Percentiles rank a stretch among this genome's conserved stretches.
phyloP scores from a whole-genome alignment of 2,113 vertebrate species.

The Tinamus guttatus region DNA sequence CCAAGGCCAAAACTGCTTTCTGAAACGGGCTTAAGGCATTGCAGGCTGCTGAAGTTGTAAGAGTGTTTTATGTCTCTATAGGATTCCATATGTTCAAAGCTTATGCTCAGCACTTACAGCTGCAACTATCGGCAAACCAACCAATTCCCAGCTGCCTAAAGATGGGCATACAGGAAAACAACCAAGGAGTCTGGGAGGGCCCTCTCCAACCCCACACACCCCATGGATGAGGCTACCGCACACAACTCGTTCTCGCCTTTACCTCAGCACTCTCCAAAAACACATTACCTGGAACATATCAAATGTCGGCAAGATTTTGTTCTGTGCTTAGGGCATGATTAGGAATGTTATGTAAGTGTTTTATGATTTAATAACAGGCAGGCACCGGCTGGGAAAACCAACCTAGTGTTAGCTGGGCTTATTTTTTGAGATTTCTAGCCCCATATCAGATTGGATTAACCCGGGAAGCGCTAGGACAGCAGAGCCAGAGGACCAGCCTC shows the following conservation, averaged over 20 bases:
- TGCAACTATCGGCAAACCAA: not conserved
- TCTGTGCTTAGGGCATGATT: not conserved
- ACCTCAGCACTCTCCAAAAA: not conserved
- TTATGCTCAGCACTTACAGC: not conserved
- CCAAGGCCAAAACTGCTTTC: not conserved
- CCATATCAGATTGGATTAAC: not conserved
- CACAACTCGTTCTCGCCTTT: not conserved
- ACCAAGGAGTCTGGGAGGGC: not conserved
- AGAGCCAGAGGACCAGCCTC: not conserved
- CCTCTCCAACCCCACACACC: not conserved
- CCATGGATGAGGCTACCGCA: not conserved
- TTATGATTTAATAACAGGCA: not conserved
- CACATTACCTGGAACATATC: not conserved
- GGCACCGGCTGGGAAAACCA: not conserved
- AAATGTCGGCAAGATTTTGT: not conserved
- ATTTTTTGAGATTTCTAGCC: not conserved
- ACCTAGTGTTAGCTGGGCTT: not conserved
- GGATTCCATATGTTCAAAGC: not conserved
- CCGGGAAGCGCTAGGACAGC: not conserved
- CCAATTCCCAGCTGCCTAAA: not conserved
- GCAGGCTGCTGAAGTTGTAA: not conserved
- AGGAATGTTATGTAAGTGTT: not conserved
- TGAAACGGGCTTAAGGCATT: not conserved
- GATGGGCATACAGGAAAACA: not conserved
- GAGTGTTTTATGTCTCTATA: not conserved